Evolutionary conservation across 2,797 vertebrate species (phyloP).

Genomic region (Morus bassanus): DNA sequence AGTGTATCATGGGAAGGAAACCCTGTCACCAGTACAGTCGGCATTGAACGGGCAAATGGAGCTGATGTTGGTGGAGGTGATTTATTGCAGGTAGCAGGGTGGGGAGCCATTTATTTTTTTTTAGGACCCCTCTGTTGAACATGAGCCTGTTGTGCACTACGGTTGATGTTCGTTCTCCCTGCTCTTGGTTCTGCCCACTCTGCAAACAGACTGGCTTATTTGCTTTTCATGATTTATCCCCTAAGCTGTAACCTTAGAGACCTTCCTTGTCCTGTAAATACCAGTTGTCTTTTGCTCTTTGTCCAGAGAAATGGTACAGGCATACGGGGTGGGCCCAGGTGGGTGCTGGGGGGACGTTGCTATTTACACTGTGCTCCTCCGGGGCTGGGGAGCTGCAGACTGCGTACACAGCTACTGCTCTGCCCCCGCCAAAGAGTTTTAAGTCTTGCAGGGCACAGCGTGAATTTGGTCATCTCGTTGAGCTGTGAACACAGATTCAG

Average conservation of each 20-base stretch:
- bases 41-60: fast-evolving
- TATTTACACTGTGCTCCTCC: fast-evolving
- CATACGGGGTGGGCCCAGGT: not conserved
- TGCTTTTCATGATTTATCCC: not conserved
- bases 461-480: fast-evolving
- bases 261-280: not conserved
- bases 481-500: not conserved
- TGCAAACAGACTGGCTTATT: not conserved
- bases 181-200: not conserved
- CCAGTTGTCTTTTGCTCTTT: not conserved
- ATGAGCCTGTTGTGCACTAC: not conserved
- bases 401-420: not conserved
- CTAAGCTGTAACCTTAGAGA: not conserved
- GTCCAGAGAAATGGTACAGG: fast-evolving
- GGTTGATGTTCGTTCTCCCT: not conserved
- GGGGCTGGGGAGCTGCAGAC: fast-evolving
- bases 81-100: not conserved
- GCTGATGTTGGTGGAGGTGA: fast-evolving
- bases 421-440: not conserved
- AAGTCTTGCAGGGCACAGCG: fast-evolving
- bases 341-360: not conserved
- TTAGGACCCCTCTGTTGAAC: not conserved
- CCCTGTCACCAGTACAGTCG: fast-evolving
- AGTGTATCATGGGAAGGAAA: not conserved
- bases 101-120: not conserved